Percentiles rank a stretch among this genome's conserved stretches.
These are phyloP conservation scores for Notospermus geniculatus DNA, from an alignment of 1,140 invertebrate genomes.

Conservation along the genomic window DNA sequence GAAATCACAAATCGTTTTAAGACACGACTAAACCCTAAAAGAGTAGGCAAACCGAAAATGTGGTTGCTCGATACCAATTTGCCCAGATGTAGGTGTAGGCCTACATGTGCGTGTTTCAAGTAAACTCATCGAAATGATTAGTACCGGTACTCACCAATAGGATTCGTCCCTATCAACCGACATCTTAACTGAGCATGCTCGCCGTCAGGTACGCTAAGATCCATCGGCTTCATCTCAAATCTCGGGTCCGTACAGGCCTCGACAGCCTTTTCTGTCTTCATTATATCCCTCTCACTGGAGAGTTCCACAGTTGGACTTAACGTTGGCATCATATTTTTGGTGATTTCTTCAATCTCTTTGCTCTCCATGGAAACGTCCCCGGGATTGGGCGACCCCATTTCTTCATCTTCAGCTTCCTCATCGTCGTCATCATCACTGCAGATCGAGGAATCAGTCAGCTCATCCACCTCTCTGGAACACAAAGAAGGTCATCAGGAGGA, in stretches of 20 bases:
- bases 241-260: constrained; percentile 37
- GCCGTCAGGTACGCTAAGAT: constrained; percentile 39
- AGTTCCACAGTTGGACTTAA: too few species aligned
- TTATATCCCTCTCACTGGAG: too few species aligned
- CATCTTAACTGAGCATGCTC: constrained; percentile 44
- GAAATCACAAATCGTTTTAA: too few species aligned
- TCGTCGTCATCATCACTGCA: constrained; percentile 22
- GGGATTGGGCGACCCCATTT: not conserved
- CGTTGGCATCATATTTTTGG: too few species aligned
- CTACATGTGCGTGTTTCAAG: too few species aligned
- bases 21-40: too few species aligned
- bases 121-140: too few species aligned
- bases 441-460: constrained; percentile 48
- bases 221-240: constrained; percentile 41
- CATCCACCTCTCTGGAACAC: constrained; percentile 43
- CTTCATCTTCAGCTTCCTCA: constrained; percentile 22
- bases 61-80: too few species aligned
- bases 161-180: constrained; percentile 38
- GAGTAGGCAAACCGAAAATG: too few species aligned
- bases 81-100: too few species aligned
- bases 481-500: constrained; percentile 16
- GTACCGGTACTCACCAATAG: constrained; percentile 45
- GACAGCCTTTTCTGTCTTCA: constrained; percentile 28
- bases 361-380: too few species aligned
- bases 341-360: too few species aligned